Base-by-base conservation (phyloP, 2,888 invertebrate genomes). In the Brenthis hecate region DNA sequence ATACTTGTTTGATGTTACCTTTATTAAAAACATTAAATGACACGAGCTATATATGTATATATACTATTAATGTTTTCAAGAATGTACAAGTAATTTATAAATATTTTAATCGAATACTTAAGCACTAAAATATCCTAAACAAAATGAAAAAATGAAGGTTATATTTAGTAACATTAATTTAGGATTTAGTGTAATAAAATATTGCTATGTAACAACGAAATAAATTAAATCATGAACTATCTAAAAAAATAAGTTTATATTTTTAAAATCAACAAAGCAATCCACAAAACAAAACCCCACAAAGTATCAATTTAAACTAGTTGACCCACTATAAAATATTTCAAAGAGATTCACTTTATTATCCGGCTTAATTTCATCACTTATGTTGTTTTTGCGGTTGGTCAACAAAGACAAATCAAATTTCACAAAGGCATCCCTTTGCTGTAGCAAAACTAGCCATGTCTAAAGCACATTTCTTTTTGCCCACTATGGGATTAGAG, bases 401-500 rank as follows among this genome's bases (percentile, higher is more conserved):
- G 64, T 36, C 53, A 61, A 67, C 62, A 72, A 68, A 63, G 54
- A 32, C 53, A 36, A 57, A 66, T 64, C 62, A 54, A 66, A 67
- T 70, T 62, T 70, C 58, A 54, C 69, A 60, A 72, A 72, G 70
- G 65, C 71, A 65, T 68, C 72, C 74, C 74, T 73, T 73, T 68
- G 62, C 69, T 66, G 64, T 63, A 69, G 70, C 69, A 69, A 75
- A 78, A 75, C 75, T 73, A 74, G 70, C 69, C 65, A 65, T 72
- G 77, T 77, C 77, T 72, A 71, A 69, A 73, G 72, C 74, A 75
- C 67, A 71, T 65, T 68, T 73, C 70, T 72, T 75, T 76, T 75
- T 74, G 73, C 66, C 71, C 62, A 54, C 68, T 65, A 68, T 66
- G 65, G 69, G 63, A 62, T 62, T 54, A 67, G 69, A 75, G 77